phyloP scores from a whole-genome alignment of 2,888 invertebrate genomes.

The Campoplex capitator region DNA sequence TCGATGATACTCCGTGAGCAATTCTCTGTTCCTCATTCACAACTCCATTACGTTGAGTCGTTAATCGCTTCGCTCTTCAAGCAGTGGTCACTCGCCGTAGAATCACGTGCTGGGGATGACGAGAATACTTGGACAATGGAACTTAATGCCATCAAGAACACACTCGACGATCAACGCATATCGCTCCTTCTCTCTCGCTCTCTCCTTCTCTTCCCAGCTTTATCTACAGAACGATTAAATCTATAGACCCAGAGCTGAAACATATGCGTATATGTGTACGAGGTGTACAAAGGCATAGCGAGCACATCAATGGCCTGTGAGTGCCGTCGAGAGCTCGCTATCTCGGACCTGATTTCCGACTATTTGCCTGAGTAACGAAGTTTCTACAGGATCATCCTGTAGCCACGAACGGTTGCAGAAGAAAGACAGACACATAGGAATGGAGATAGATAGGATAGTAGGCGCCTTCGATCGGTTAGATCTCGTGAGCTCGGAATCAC shows the following conservation, averaged over 20 bases:
- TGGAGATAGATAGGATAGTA: neutral
- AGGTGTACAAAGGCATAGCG: conserved; percentile 13
- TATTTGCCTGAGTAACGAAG: conserved; percentile 78
- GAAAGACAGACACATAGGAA: neutral
- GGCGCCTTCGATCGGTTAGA: neutral
- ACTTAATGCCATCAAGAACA: conserved; percentile 43
- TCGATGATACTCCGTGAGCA: conserved; percentile 36
- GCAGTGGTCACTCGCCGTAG: conserved; percentile 1
- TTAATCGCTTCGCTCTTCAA: conserved; percentile 45
- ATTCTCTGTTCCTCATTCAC: conserved; percentile 20
- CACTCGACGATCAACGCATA: conserved; percentile 21
- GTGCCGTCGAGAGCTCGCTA: conserved; percentile 40
- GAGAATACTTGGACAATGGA: conserved; percentile 19
- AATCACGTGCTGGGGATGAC: conserved; percentile 34
- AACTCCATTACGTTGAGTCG: conserved; percentile 7
- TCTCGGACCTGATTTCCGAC: conserved; percentile 73
- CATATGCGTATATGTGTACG: conserved; percentile 1
- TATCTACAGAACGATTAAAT: conserved; percentile 15
- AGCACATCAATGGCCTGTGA: neutral
- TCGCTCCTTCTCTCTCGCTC: neutral
- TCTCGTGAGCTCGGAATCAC: conserved; percentile 23
- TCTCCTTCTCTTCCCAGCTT: neutral
- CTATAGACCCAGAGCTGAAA: neutral
- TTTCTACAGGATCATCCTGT: conserved; percentile 73
- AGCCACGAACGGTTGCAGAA: conserved; percentile 61